Evolutionary conservation across 2,113 vertebrate genomes (phyloP).

Genomic region (Nesospiza acunhae): DNA sequence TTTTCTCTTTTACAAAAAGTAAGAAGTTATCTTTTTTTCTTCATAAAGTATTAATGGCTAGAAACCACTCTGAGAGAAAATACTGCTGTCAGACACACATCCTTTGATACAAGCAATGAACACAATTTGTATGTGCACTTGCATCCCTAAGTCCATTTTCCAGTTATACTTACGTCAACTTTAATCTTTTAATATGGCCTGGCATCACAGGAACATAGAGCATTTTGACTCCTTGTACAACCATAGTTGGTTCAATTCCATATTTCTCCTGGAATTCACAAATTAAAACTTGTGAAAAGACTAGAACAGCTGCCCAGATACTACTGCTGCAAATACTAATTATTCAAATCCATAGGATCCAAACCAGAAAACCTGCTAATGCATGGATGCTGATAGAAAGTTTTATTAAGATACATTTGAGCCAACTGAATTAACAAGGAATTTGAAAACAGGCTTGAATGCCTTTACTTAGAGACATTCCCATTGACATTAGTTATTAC

Average conservation of each 20-base stretch:
- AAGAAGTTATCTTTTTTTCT: neutral
- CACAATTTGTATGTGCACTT: neutral
- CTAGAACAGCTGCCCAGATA: neutral
- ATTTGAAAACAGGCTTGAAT: neutral
- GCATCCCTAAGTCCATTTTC: neutral
- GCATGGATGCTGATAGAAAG: neutral
- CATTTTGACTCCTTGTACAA: slow-evolving; percentile 98
- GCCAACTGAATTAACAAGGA: neutral
- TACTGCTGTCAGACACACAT: neutral
- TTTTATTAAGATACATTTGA: neutral
- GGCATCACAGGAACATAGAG: slow-evolving; percentile 98
- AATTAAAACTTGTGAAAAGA: neutral
- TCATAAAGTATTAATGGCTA: neutral
- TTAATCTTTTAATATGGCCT: slow-evolving; percentile 94
- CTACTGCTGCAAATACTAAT: neutral
- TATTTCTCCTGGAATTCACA: slow-evolving; percentile 88
- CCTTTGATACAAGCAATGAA: neutral
- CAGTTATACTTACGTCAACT: slow-evolving; percentile 87
- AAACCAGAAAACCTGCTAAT: neutral
- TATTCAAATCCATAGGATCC: neutral
- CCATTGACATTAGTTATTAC: neutral
- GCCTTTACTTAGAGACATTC: neutral
- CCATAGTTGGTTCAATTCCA: slow-evolving; percentile 95
- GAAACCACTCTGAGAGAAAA: neutral
- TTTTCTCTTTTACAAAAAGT: neutral